A percentile compares a stretch with the other conserved stretches of the same genome.
Conservation (phyloP, 1,140 invertebrate genomes). For the Temnothorax longispinosus region DNA sequence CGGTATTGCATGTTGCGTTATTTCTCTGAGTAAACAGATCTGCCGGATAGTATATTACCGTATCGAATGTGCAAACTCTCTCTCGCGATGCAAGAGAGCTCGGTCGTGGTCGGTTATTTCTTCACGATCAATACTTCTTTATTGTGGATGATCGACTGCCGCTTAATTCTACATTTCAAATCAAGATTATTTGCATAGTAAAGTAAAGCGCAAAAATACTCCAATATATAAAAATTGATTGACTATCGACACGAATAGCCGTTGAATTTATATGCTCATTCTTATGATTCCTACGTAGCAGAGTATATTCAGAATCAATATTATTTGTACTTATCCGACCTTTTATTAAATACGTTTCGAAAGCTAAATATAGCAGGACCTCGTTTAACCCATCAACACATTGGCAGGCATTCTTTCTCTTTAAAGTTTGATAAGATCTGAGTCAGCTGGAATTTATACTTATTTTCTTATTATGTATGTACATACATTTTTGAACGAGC, state of each 20-base stretch:
- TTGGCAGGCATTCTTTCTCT: not conserved
- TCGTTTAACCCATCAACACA: not conserved
- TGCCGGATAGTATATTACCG: not conserved
- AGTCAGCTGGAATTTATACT: not conserved
- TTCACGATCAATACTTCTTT: not conserved
- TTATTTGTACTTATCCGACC: not conserved
- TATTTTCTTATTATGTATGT: not conserved
- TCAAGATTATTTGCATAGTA: not conserved
- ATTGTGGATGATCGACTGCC: not conserved
- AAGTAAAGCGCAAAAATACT: not conserved
- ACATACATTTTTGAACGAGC: not conserved
- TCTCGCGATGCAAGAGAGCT: not conserved
- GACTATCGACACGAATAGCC: not conserved
- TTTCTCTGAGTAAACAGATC: not conserved
- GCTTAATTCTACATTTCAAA: not conserved
- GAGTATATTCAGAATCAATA: not conserved
- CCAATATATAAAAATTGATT: not conserved
- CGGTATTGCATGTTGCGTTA: not conserved
- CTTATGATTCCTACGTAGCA: not conserved
- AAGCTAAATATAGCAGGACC: not conserved
- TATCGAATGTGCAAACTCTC: conserved; percentile 12
- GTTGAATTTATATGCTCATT: not conserved
- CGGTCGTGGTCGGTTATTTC: not conserved
- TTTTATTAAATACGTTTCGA: not conserved
- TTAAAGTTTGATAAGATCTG: not conserved